Conservation (phyloP, 2,888 invertebrate genomes). For the Aleiodes testaceus region DNA sequence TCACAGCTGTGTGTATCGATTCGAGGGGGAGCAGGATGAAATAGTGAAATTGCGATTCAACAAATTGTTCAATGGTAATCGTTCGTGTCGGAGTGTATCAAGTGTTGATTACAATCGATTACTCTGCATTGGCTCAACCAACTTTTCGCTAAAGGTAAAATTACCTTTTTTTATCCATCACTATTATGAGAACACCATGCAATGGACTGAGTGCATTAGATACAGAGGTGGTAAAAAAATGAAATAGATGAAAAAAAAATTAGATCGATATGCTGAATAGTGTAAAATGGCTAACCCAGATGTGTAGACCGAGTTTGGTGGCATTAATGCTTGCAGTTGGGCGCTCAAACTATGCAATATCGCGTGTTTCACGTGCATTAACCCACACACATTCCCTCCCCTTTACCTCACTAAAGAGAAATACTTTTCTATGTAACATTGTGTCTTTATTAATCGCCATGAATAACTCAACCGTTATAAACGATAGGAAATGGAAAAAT, state of each 20-base stretch:
- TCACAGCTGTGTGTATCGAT: slow-evolving; percentile 87
- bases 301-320: slow-evolving; percentile 1
- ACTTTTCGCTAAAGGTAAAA: slow-evolving; percentile 69
- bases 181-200: neutral
- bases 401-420: neutral
- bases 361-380: slow-evolving; percentile 77
- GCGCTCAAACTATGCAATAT: slow-evolving; percentile 23
- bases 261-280: slow-evolving; percentile 14
- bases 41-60: slow-evolving; percentile 84
- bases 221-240: neutral
- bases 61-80: slow-evolving; percentile 77
- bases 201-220: too few relatives aligned
- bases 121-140: slow-evolving; percentile 66
- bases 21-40: slow-evolving; percentile 89
- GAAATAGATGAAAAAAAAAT: slow-evolving; percentile 27
- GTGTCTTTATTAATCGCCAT: slow-evolving; percentile 77
- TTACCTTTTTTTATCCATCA: slow-evolving; percentile 2
- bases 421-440: slow-evolving; percentile 77
- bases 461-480: slow-evolving; percentile 43
- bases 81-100: slow-evolving; percentile 68
- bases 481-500: neutral
- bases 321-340: neutral
- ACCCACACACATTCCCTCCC: slow-evolving; percentile 75
- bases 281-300: slow-evolving; percentile 24
- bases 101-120: slow-evolving; percentile 68